Conservation (phyloP, 2,888 invertebrate species). For the Teleogryllus oceanicus region DNA sequence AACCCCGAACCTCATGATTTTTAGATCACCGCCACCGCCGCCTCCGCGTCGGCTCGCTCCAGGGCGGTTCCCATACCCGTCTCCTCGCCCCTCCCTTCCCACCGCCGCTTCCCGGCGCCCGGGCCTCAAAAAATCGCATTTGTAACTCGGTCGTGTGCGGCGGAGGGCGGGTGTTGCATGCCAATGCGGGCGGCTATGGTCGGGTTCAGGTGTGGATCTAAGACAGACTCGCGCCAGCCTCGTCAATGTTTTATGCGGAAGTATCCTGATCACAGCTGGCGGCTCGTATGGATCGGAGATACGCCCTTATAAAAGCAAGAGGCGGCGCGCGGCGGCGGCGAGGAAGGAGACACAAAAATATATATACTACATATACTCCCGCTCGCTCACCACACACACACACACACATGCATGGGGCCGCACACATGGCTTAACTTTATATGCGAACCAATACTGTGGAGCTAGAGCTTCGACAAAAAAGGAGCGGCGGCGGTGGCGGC, state of each 20-base stretch:
- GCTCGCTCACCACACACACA: background rate
- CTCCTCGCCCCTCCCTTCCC: background rate
- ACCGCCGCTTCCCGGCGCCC: background rate
- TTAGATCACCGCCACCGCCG: slow-evolving; percentile 19
- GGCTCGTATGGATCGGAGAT: slow-evolving; percentile 21
- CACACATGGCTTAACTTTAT: slow-evolving; percentile 19
- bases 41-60: background rate
- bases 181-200: slow-evolving; percentile 22
- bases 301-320: slow-evolving; percentile 21
- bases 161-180: background rate
- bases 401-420: background rate
- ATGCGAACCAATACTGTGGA: slow-evolving; percentile 24
- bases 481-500: background rate
- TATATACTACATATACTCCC: background rate
- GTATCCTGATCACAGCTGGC: background rate
- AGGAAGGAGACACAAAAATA: slow-evolving; percentile 10
- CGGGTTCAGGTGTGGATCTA: slow-evolving; percentile 18
- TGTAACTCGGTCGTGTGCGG: background rate
- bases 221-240: slow-evolving; percentile 19
- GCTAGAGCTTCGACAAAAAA: background rate
- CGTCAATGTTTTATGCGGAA: slow-evolving; percentile 21
- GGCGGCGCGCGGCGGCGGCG: background rate
- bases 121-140: slow-evolving; percentile 18
- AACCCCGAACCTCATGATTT: slow-evolving; percentile 18
- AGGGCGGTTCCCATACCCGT: background rate